Percentiles rank a stretch among this genome's conserved stretches.
These are phyloP conservation scores for Emmelina monodactyla DNA, from an alignment of 2,888 invertebrate genomes.

Conservation along the genomic window DNA sequence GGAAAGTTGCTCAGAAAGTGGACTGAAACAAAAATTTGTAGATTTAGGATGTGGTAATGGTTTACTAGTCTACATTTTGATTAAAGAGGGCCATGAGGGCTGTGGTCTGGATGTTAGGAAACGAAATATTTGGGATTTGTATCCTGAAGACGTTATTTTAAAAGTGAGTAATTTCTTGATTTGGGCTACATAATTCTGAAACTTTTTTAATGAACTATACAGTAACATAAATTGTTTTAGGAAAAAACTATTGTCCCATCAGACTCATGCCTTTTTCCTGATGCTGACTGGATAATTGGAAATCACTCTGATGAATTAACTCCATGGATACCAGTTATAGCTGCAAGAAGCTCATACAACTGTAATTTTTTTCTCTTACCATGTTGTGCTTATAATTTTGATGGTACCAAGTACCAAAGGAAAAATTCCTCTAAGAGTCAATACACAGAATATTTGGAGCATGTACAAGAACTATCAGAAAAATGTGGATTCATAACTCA, in stretches of 20 bases:
- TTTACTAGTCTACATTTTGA: slow-evolving; percentile 84
- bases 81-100: slow-evolving; percentile 83
- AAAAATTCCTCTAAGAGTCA: slow-evolving; percentile 74
- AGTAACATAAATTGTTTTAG: slow-evolving; percentile 43
- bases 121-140: slow-evolving; percentile 89
- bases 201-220: background rate
- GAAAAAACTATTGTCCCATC: slow-evolving; percentile 74
- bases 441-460: slow-evolving; percentile 78
- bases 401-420: slow-evolving; percentile 82
- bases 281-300: slow-evolving; percentile 94
- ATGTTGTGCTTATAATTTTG: slow-evolving; percentile 93
- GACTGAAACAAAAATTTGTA: slow-evolving; percentile 75
- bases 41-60: slow-evolving; percentile 99
- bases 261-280: slow-evolving; percentile 70
- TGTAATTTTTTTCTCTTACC: slow-evolving; percentile 91
- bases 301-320: slow-evolving; percentile 99
- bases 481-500: slow-evolving; percentile 78
- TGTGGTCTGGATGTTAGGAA: slow-evolving; percentile 84
- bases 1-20: slow-evolving; percentile 42
- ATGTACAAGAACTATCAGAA: slow-evolving; percentile 67
- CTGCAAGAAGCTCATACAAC: slow-evolving; percentile 76
- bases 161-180: slow-evolving; percentile 48
- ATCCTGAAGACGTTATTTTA: slow-evolving; percentile 69
- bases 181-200: background rate
- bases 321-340: slow-evolving; percentile 96